phyloP scores from a whole-genome alignment of 2,888 invertebrate species.

The Tryphoninae sp. region DNA sequence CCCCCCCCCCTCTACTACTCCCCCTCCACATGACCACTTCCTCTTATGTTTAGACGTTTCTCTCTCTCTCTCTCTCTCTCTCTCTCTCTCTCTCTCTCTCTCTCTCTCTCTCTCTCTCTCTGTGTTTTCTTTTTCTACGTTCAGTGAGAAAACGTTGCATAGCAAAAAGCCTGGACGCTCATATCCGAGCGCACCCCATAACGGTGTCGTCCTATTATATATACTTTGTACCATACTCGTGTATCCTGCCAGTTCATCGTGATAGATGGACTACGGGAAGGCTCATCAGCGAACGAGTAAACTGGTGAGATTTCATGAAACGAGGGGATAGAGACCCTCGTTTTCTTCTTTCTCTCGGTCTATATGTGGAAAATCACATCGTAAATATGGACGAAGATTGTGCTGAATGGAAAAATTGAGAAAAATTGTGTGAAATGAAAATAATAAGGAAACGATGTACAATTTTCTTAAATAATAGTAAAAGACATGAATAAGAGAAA shows the following conservation, averaged over 20 bases:
- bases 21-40: too few relatives aligned
- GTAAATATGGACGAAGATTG: too few relatives aligned
- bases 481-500: too few relatives aligned
- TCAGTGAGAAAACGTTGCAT: slow-evolving; percentile 12
- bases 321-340: too few relatives aligned
- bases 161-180: slow-evolving; percentile 25
- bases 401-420: too few relatives aligned
- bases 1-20: not conserved
- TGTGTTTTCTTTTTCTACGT: slow-evolving; percentile 20
- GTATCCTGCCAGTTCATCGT: not conserved
- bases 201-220: slow-evolving; percentile 42
- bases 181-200: slow-evolving; percentile 47
- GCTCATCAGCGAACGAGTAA: too few relatives aligned
- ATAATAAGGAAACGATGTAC: too few relatives aligned
- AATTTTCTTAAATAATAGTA: too few relatives aligned
- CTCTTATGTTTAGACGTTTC: not conserved
- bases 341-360: not conserved
- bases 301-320: too few relatives aligned
- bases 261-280: not conserved
- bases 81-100: slow-evolving; percentile 15
- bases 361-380: too few relatives aligned
- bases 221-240: slow-evolving; percentile 28
- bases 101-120: slow-evolving; percentile 7
- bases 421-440: too few relatives aligned
- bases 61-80: slow-evolving; percentile 18